Conservation (phyloP, 2,888 invertebrate genomes). For the Thecophora atra region DNA sequence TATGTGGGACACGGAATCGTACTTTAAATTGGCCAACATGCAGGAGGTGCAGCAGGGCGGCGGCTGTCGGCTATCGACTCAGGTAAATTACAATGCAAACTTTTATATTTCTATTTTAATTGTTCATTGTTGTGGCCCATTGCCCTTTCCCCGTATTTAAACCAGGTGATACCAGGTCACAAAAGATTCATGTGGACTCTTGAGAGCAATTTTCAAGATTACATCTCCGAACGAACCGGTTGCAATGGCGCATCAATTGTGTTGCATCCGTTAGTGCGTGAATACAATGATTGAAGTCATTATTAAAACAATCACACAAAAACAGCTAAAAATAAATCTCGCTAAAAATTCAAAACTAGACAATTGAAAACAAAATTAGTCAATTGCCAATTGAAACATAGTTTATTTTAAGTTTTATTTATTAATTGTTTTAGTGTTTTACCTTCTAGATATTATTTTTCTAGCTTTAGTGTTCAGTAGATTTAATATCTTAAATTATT, state of each 20-base stretch:
- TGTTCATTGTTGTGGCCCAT: too few relatives aligned
- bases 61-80: constrained; percentile 71
- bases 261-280: constrained; percentile 71
- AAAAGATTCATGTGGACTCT: constrained; percentile 73
- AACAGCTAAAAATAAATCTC: neutral
- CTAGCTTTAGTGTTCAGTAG: too few relatives aligned
- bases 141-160: neutral
- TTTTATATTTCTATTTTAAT: neutral
- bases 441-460: too few relatives aligned
- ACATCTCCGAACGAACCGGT: constrained; percentile 70
- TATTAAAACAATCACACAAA: neutral
- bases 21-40: constrained; percentile 70
- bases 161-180: constrained; percentile 68
- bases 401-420: too few relatives aligned
- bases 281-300: constrained; percentile 55
- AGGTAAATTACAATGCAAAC: constrained; percentile 56
- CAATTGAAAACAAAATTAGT: too few relatives aligned
- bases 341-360: neutral
- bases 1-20: constrained; percentile 72
- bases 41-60: constrained; percentile 70
- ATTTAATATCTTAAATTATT: too few relatives aligned
- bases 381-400: too few relatives aligned
- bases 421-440: too few relatives aligned
- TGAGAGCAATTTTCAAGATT: constrained; percentile 76
- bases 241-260: constrained; percentile 72